Base-by-base conservation (phyloP, 2,797 vertebrate genomes). In the Ctenochaetus hawaiiensis region DNA sequence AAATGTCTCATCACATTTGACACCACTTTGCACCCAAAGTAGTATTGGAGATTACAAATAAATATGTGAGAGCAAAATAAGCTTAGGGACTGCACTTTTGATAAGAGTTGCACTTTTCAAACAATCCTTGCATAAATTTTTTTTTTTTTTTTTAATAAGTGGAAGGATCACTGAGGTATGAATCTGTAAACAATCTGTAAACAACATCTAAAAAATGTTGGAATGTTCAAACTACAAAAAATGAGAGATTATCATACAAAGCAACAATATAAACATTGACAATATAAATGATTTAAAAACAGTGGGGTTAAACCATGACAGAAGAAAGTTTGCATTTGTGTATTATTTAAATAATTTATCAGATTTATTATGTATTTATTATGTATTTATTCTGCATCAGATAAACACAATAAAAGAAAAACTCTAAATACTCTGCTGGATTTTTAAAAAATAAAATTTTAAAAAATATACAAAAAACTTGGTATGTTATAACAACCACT, bases 1-100 rank as follows among this genome's bases (percentile, higher is more conserved):
- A 8, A 65, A 70, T 6, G 76, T 63, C 20, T 78, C 61, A 63
- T 74, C 62, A 60, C 1, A 43, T 47, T 56, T 18, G 59, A 54
- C 56, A 60, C 75, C 72, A 63, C 3, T 3, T 1, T 37, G 9
- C 41, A 48, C 20, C 17, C 10, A 49, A 10, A 44, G 43, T 44
- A 14, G 59, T 2, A 18, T 26, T 43, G 16, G 2, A 49, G 17
- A 64, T 48, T 48, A n/a, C 0, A 61, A 49, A 75, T 59, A 52
- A 66, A 63, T 34, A 61, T 22, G 6, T 6, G 43, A 26, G 10
- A 59, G 53, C 12, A 2, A 30, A 65, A 62, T 30, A 8, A 22
- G 51, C 14, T 49, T n/a, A 18, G 26, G 53, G 12, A 59, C 3
- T 26, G 16, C 3, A 44, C 47, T 18, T 8, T 45, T 34, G 7